Conservation (phyloP, 2,888 invertebrate genomes). For the Hylaea fasciaria region DNA sequence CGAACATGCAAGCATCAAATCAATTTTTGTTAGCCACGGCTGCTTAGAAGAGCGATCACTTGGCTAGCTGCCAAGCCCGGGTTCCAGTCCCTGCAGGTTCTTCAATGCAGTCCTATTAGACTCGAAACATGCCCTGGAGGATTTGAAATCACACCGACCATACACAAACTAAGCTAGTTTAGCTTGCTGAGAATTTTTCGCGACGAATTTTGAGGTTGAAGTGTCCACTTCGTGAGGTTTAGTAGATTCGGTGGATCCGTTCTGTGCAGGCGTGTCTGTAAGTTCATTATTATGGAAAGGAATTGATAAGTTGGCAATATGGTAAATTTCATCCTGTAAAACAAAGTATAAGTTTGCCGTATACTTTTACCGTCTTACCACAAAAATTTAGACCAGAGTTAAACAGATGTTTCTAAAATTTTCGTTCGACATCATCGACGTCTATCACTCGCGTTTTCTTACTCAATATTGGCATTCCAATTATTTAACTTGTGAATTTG, state of each 20-base stretch:
- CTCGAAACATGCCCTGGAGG: conserved; percentile 56
- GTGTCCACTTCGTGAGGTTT: conserved; percentile 17
- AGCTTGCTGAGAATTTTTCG: conserved; percentile 24
- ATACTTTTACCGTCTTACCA: too few species aligned
- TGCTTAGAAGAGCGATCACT: conserved; percentile 43
- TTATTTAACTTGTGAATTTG: too few species aligned
- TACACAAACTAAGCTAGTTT: conserved; percentile 58
- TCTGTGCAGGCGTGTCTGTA: conserved; percentile 1
- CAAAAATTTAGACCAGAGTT: too few species aligned
- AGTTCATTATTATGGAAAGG: neutral
- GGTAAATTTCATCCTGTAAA: too few species aligned
- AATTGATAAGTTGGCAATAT: too few species aligned
- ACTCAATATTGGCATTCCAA: too few species aligned
- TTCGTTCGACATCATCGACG: too few species aligned
- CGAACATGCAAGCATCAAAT: conserved; percentile 33
- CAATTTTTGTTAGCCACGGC: conserved; percentile 38
- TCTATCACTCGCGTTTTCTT: too few species aligned
- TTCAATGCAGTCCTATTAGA: conserved; percentile 73
- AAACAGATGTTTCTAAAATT: too few species aligned
- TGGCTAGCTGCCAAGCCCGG: conserved; percentile 60
- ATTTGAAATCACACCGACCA: conserved; percentile 51
- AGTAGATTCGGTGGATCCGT: conserved; percentile 9
- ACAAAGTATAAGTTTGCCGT: too few species aligned
- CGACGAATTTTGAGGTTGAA: conserved; percentile 41
- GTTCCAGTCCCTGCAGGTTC: conserved; percentile 24